Base-by-base conservation (phyloP, 2,888 invertebrate genomes). In the Heterodera filipjevi region DNA sequence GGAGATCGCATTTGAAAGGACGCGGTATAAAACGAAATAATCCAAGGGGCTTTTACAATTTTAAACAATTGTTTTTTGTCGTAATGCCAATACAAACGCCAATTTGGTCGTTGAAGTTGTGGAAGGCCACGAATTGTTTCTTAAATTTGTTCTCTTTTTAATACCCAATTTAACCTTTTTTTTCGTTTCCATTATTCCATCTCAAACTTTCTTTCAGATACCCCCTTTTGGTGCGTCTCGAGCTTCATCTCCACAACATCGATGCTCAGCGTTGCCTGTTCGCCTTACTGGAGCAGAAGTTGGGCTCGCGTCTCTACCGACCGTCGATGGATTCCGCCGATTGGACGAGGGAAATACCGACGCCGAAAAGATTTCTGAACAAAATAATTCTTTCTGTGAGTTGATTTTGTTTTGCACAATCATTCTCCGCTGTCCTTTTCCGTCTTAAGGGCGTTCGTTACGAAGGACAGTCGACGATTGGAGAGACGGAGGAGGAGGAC, bases 201-300 rank as follows among this genome's bases (percentile, higher is more conserved):
- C n/a, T n/a, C n/a, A n/a, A n/a, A n/a, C n/a, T 49, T n/a, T 30
- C 6, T 22, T 87, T 30, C 82, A 91, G 91, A 76, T 92, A 91
- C 86, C 92, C 92, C 71, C 88, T 92, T 81, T 90, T 92, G 82
- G 82, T 92, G 71, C 91, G 90, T 71, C 86, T 92, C 76, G 91
- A 91, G 81, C 90, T 91, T 83, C 92, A 91, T 84, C 91, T 91
- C 82, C 49, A 27, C 66, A 89, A 89, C 10, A 80, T 90, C 27
- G 89, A 89, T 77, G 90, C 90, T 85, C 92, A 92, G 86, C 88
- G 89, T 79, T 85, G 86, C 30, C 89, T 91, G 84, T 90, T 90
- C 0, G 81, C 86, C 19, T 83, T 89, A 79, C 83, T 91, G 84
- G 85, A 83, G 33, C 82, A 86, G 35, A 86, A 89, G 53, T 86